Percentiles rank a stretch among this genome's conserved stretches.
phyloP scores from a whole-genome alignment of 1,140 invertebrate genomes.

The Steinernema khuongi region DNA sequence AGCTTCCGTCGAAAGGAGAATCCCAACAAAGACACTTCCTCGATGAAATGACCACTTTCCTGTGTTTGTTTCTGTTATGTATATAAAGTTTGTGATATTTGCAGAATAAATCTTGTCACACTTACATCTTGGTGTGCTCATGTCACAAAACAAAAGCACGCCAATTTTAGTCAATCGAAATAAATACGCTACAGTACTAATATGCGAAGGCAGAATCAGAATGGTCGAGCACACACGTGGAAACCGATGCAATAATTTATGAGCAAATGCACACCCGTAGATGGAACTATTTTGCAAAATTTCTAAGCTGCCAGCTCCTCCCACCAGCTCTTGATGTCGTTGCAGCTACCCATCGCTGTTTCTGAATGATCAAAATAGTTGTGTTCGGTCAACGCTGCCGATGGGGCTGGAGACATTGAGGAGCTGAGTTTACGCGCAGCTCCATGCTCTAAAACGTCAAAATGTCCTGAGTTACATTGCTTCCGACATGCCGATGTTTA shows the following conservation, averaged over 20 bases:
- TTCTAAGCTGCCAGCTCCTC: neutral
- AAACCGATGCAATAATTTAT: neutral
- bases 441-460: no score
- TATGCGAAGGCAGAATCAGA: no score
- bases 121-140: neutral
- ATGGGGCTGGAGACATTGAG: neutral
- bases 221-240: no score
- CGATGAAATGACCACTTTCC: neutral
- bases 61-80: neutral
- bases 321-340: constrained; percentile 10
- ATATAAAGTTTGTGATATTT: neutral
- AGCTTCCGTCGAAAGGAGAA: neutral
- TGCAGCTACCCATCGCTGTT: neutral
- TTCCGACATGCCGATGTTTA: neutral
- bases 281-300: neutral
- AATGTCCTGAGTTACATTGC: no score
- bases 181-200: no score
- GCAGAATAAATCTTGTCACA: neutral
- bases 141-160: no score
- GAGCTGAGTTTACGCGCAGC: neutral
- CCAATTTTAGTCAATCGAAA: no score
- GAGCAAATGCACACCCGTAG: neutral
- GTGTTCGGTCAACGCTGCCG: neutral
- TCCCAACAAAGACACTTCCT: no score
- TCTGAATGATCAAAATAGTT: neutral